A percentile compares a stretch with the other conserved stretches of the same genome.
Conservation (phyloP, 2,888 invertebrate genomes). For the Ceramica pisi region DNA sequence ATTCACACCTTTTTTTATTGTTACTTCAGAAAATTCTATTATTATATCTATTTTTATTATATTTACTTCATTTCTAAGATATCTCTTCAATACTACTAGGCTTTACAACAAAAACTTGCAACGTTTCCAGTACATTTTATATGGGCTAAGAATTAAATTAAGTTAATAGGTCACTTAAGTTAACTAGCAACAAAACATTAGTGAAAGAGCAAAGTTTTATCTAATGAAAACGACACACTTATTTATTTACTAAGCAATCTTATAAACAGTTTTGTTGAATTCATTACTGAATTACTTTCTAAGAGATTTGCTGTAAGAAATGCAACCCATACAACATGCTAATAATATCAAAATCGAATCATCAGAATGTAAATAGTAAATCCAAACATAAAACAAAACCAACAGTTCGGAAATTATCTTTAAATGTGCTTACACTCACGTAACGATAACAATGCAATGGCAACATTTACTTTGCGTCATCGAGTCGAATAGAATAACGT, state of each 20-base stretch:
- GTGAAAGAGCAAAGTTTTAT: constrained; percentile 32
- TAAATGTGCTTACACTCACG: not conserved
- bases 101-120: not conserved
- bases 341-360: not conserved
- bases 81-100: not conserved
- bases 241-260: constrained; percentile 30
- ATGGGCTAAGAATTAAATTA: constrained; percentile 16
- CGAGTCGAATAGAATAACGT: not conserved
- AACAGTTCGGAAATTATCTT: not conserved
- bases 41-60: not conserved
- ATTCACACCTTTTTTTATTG: not conserved
- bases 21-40: constrained; percentile 1
- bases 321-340: not conserved
- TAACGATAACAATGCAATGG: not conserved
- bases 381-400: not conserved
- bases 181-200: constrained; percentile 34
- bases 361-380: too few relatives aligned
- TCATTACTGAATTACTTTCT: not conserved
- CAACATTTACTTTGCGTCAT: not conserved
- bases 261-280: constrained; percentile 8
- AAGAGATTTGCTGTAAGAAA: not conserved
- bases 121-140: not conserved
- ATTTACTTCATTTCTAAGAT: not conserved
- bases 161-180: constrained; percentile 34
- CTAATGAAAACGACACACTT: constrained; percentile 29